Conservation (phyloP, 2,888 invertebrate species). For the Ophion ventricosus region DNA sequence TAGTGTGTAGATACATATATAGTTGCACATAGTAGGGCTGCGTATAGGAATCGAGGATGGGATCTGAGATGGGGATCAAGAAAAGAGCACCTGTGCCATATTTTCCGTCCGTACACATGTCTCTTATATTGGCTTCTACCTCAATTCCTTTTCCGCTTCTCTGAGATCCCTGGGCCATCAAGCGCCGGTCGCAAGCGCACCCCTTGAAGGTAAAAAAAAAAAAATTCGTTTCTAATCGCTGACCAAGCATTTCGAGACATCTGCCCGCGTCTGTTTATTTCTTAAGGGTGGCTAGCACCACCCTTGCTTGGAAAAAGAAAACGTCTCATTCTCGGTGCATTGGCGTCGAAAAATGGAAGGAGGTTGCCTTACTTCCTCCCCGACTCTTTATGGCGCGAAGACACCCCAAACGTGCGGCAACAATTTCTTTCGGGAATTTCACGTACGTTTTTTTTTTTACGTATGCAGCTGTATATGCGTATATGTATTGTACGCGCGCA, state of each 20-base stretch:
- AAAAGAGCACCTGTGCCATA: slow-evolving; percentile 56
- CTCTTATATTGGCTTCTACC: not conserved
- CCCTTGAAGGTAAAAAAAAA: slow-evolving; percentile 11
- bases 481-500: not conserved
- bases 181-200: slow-evolving; percentile 10
- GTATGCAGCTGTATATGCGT: slow-evolving; percentile 6
- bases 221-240: slow-evolving; percentile 62
- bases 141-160: not conserved
- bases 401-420: slow-evolving; percentile 41
- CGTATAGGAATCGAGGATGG: slow-evolving; percentile 40
- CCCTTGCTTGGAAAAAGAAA: slow-evolving; percentile 43
- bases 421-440: slow-evolving; percentile 35
- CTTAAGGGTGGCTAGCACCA: slow-evolving; percentile 58
- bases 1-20: slow-evolving; percentile 3
- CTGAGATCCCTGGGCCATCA: slow-evolving; percentile 47
- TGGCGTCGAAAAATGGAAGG: slow-evolving; percentile 33
- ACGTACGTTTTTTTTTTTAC: not conserved
- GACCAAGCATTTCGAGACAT: slow-evolving; percentile 47
- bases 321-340: slow-evolving; percentile 43
- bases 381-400: slow-evolving; percentile 13
- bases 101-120: slow-evolving; percentile 33
- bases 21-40: slow-evolving; percentile 19
- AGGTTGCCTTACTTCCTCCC: slow-evolving; percentile 22
- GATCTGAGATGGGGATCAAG: slow-evolving; percentile 54
- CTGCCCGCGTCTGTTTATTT: slow-evolving; percentile 49